These are phyloP conservation scores for Drosophila bifasciata DNA, from an alignment of 1,140 invertebrate genomes.

Conservation along the genomic window DNA sequence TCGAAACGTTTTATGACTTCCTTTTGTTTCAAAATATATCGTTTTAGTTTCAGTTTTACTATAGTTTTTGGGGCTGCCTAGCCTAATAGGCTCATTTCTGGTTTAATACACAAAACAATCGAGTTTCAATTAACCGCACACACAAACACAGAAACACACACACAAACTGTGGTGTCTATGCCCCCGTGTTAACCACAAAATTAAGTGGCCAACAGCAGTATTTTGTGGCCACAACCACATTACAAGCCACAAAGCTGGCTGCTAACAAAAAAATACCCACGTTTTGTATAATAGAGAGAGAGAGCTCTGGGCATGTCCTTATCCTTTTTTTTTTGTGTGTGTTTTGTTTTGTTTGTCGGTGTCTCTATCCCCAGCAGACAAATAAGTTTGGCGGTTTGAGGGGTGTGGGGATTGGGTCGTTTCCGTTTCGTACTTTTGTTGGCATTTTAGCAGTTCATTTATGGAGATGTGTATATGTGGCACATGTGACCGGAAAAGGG, in stretches of 20 bases:
- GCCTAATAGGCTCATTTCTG: conserved; percentile 58
- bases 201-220: conserved; percentile 78
- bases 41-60: conserved; percentile 42
- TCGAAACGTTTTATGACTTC: conserved; percentile 53
- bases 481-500: conserved; percentile 70
- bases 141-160: conserved; percentile 16
- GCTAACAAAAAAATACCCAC: conserved; percentile 21
- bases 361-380: conserved; percentile 63
- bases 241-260: conserved; percentile 23
- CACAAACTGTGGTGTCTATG: conserved; percentile 29
- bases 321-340: conserved; percentile 44
- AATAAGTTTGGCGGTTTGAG: conserved; percentile 50
- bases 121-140: conserved; percentile 68
- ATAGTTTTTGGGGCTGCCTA: conserved; percentile 26
- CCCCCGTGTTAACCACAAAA: conserved; percentile 67
- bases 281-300: conserved; percentile 29
- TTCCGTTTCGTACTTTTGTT: conserved; percentile 64
- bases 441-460: conserved; percentile 80
- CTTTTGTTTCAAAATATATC: conserved; percentile 45
- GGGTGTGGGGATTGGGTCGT: too few species aligned
- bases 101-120: conserved; percentile 62
- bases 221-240: conserved; percentile 64
- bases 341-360: conserved; percentile 19
- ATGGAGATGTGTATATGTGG: conserved; percentile 36
- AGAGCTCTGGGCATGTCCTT: conserved; percentile 32